Evolutionary conservation across 2,113 vertebrate species (phyloP), one percentile per base, ranked within the genome.

Genomic region (Ardeotis arabs): DNA sequence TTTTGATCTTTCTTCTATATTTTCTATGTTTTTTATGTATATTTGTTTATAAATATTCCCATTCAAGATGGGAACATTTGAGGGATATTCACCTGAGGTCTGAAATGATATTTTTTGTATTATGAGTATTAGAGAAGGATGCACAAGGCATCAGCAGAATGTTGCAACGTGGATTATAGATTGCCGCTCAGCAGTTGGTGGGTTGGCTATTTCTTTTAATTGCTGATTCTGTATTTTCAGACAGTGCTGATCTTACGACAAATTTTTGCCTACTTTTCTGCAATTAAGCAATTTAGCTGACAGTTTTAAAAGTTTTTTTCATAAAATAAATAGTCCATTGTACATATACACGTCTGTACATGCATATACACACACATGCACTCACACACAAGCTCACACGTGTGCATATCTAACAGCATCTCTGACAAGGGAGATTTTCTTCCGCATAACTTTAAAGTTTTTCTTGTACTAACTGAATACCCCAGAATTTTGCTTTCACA

Each of bases 151-250:
- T 95, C 91, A 96, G 94, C 94, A 94, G 87, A 91, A 95, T 55
- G 66, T 62, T 91, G 77, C 87, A 95, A 37, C 62, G 25, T 64
- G 81, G 89, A 68, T 93, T 96, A 96, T 94, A 89, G 94, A 96
- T 96, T 89, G 91, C 91, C 0, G 29, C 92, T 94, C 88, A 89
- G 93, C 73, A 72, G 90, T 89, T 89, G 94, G 93, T 84, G 80
- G 84, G 81, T 66, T 93, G 91, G 91, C 70, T 96, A 66, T 95
- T 96, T 84, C 90, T 94, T 90, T 93, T 93, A 93, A 92, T 93
- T 95, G 92, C 95, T 95, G 96, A 94, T 87, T 39, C 50, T 79
- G 87, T 94, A 44, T 89, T 96, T 97, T 93, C 91, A 92, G 89
- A 79, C 95, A 89, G 53, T 69, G 81, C 84, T 96, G 94, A 96